Evolutionary conservation across 2,797 vertebrate genomes (phyloP), one percentile per base, ranked within the genome.

Genomic region (Philypnodon macrostomus): DNA sequence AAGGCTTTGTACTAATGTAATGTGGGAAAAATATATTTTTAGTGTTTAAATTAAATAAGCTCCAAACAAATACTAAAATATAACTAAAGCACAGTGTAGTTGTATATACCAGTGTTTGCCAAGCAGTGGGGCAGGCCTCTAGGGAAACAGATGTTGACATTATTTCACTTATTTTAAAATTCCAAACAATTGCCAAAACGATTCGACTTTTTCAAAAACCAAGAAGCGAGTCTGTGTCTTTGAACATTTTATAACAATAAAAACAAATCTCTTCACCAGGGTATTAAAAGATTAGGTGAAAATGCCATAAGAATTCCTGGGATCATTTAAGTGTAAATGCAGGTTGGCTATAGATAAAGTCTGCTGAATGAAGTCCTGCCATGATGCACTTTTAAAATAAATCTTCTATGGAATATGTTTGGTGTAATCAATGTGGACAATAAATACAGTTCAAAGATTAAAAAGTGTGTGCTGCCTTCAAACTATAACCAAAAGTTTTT

Each of bases 401-500:
- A 16, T 15, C 26, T 44, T 27, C 39, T 42, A 29, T 42, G 14
- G 12, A 29, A 42, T 29, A 30, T 29, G 16, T 39, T 39, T 19
- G 6, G 7, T 12, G 17, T 32, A 19, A 44, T 30, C 41, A 44
- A 30, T 58, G 38, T 37, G 4, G 24, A 26, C 40, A 13, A 19
- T 16, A 24, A 37, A 35, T 35, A 51, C 26, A 39, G 21, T 31
- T 24, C 19, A 33, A 64, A 38, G 39, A 58, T 67, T 30, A 2
- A 30, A 27, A 33, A 49, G 39, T 36, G 11, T 36, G 11, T 24
- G 37, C 53, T 49, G 16, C 53, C 73, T 47, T 40, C 21, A 67
- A 73, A 65, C 40, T 63, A 59, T 58, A 14, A 67, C 32, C 46
- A 15, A 58, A 85, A 81, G 48, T 84, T 84, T 70, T 16, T 39